These are phyloP conservation scores for Euleptes europaea DNA, from an alignment of 2,113 vertebrate genomes.

Conservation along the genomic window DNA sequence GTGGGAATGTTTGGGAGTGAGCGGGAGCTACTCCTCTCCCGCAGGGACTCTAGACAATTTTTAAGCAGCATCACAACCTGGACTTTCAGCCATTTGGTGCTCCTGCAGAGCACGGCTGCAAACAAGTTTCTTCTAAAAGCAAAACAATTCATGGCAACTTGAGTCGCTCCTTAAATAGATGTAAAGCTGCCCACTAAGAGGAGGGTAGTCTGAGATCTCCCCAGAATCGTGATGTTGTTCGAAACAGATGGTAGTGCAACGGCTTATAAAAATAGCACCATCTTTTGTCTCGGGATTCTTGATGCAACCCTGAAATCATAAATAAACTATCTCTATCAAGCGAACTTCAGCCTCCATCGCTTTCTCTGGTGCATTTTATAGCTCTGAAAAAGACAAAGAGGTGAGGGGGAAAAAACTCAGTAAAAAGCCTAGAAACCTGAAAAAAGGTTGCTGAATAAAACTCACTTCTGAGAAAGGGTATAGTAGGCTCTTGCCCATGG, in stretches of 20 bases:
- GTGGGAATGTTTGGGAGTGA: too few relatives aligned
- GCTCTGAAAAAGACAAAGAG: neutral
- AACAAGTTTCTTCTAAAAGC: neutral
- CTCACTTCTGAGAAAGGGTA: too few relatives aligned
- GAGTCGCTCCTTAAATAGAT: neutral
- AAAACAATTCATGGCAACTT: neutral
- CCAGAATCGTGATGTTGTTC: neutral
- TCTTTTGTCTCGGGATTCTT: neutral
- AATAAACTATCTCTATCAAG: neutral
- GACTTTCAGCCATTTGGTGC: neutral
- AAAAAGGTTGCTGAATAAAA: neutral
- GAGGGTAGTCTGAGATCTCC: too few relatives aligned
- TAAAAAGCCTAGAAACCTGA: neutral
- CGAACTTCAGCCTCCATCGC: neutral
- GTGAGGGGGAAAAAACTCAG: neutral
- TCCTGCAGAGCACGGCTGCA: neutral
- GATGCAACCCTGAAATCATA: neutral
- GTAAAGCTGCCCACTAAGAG: neutral
- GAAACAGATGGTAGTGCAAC: neutral
- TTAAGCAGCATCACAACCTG: neutral
- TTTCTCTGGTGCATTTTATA: neutral
- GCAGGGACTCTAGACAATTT: neutral
- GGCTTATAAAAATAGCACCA: neutral
- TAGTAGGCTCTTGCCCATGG: too few relatives aligned
- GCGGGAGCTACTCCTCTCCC: too few relatives aligned